phyloP scores from a whole-genome alignment of 92 coral and sea anemone genomes.

The Epizoanthus fatuus region DNA sequence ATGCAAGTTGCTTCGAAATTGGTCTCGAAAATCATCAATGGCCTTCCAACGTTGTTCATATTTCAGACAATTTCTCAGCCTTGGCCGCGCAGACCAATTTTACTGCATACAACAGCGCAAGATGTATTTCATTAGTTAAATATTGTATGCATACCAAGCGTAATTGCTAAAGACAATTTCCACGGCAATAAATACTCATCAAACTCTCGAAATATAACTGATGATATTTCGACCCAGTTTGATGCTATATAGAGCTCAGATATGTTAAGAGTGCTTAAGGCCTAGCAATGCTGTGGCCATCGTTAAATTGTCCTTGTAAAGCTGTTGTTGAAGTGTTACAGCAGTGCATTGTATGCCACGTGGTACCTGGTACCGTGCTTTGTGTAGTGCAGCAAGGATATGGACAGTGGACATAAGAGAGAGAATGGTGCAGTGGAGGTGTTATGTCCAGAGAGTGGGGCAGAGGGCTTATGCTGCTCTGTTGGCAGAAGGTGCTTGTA shows the following conservation, averaged over 20 bases:
- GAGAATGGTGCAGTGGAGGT: not conserved
- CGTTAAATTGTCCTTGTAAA: slow-evolving; percentile 18
- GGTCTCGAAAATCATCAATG: too few species aligned
- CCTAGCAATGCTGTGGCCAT: not conserved
- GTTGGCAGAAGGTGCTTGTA: slow-evolving; percentile 12
- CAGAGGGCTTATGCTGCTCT: not conserved
- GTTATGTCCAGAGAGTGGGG: slow-evolving; percentile 2
- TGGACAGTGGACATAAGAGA: not conserved
- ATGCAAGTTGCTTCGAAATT: too few species aligned
- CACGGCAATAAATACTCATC: too few species aligned
- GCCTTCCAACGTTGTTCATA: too few species aligned
- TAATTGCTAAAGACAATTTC: too few species aligned
- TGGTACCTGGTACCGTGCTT: not conserved
- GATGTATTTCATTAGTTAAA: too few species aligned
- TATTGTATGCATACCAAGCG: too few species aligned
- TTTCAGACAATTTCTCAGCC: too few species aligned
- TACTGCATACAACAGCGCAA: too few species aligned
- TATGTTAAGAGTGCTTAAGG: not conserved
- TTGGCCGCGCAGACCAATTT: too few species aligned
- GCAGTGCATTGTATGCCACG: slow-evolving; percentile 27
- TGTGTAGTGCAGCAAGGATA: slow-evolving; percentile 29
- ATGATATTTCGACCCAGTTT: not conserved
- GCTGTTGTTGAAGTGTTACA: slow-evolving; percentile 1
- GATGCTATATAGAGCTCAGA: not conserved
- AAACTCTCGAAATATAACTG: too few species aligned